Base-by-base conservation (phyloP, 2,888 invertebrate species). In the Yponomeuta plumbellus region DNA sequence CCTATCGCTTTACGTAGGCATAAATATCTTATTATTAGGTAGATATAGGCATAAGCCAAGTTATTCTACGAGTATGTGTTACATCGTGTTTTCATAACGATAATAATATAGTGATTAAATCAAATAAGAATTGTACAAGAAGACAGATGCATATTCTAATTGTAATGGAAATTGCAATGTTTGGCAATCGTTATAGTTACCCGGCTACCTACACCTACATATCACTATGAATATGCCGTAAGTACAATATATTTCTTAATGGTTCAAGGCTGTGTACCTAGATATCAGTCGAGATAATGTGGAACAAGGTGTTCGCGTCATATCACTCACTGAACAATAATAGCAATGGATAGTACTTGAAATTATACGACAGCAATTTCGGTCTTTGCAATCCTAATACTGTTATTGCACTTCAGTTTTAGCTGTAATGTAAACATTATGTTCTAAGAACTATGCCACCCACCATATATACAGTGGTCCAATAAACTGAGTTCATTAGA, bases 1-100 rank as follows among this genome's bases (percentile, higher is more conserved):
- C 64, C 44, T 52, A 52, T 52, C 44, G 44, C 44, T 17, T 40
- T 56, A 58, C 22, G 58, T 58, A n/a, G 58, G 21, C 21, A 58
- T n/a, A 58, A 11, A 58, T 21, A 58, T 58, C 58, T 58, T 58
- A 21, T 58, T 21, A 20, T 58, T 17, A 58, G 58, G 58, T 20
- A 58, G 20, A 17, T 20, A 58, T 58, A 58, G 21, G n/a, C n/a
- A 58, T 58, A 58, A 11, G 3, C 13, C 44, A 52, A 17, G 44
- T 52, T 52, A 52, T 52, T 13, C 4, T 52, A 52, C 8, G 44
- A 17, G 17, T 17, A 52, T 17, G 44, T 52, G 17, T 17, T 13
- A 52, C 44, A 52, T 52, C 44, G 44, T 52, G 44, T 17, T 52
- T 52, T 17, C 17, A 17, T 52, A 13, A 52, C 44, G 44, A 17